Conservation (phyloP, 2,888 invertebrate genomes). For the Microdon myrmicae region DNA sequence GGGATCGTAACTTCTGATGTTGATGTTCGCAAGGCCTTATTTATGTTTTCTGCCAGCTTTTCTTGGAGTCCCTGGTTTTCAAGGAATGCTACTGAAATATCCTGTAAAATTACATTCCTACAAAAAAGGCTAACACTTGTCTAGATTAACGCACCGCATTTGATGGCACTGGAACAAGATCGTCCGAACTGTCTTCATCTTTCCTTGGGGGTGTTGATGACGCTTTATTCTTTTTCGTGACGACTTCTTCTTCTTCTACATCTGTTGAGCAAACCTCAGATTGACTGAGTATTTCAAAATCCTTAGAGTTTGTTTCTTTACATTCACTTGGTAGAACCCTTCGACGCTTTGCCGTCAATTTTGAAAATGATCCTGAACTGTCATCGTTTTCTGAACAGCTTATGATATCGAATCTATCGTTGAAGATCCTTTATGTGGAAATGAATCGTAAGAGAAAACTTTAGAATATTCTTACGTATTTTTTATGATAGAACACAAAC, state of each 20-base stretch:
- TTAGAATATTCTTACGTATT: background rate
- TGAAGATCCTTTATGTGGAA: slow-evolving; percentile 11
- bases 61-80: slow-evolving; percentile 60
- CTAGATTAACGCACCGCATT: slow-evolving; percentile 52
- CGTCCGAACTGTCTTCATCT: slow-evolving; percentile 7
- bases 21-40: slow-evolving; percentile 52
- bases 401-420: slow-evolving; percentile 22
- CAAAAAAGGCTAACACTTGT: background rate
- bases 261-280: slow-evolving; percentile 37
- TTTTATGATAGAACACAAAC: background rate
- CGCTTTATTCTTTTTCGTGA: background rate
- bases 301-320: slow-evolving; percentile 18
- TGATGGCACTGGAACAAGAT: slow-evolving; percentile 12
- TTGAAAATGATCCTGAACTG: no score
- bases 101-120: slow-evolving; percentile 54
- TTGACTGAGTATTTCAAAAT: slow-evolving; percentile 34
- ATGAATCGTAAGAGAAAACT: background rate
- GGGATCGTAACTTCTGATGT: background rate
- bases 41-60: slow-evolving; percentile 62
- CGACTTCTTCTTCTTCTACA: slow-evolving; percentile 25
- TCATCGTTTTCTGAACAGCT: no score
- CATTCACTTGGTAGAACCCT: slow-evolving; percentile 1
- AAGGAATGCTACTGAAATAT: slow-evolving; percentile 60
- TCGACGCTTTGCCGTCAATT: no score
- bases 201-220: slow-evolving; percentile 32